These are phyloP conservation scores for Cottus gobio DNA, from an alignment of 2,113 vertebrate genomes.

Conservation along the genomic window DNA sequence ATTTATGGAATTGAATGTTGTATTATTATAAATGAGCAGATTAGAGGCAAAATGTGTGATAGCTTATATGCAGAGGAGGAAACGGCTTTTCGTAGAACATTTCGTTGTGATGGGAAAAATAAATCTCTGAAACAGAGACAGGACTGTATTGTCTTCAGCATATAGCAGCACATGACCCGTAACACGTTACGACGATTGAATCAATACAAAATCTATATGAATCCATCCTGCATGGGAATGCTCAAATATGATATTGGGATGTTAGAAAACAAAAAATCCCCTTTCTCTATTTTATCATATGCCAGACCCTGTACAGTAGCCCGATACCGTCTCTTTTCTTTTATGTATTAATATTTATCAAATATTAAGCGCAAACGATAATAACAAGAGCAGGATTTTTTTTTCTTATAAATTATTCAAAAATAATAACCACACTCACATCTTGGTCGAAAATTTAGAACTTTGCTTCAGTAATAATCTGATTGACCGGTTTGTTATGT, in stretches of 20 bases:
- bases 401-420: background rate
- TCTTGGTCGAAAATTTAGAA: background rate
- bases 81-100: background rate
- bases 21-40: background rate
- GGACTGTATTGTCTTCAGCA: background rate
- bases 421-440: conserved; percentile 3
- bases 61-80: background rate
- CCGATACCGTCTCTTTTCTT: no score
- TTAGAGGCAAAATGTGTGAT: background rate
- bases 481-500: background rate
- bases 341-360: background rate
- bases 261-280: background rate
- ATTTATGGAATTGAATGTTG: background rate
- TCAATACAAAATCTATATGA: background rate
- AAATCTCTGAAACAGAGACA: background rate
- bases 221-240: background rate
- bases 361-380: background rate
- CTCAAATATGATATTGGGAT: background rate
- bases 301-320: background rate
- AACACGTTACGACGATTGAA: background rate
- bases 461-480: background rate
- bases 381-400: background rate
- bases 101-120: background rate
- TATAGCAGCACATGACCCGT: background rate
- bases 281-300: background rate